A percentile compares a stretch with the other conserved stretches of the same genome.
Conservation (phyloP, 2,797 vertebrate genomes). For the Intellagama lesueurii region DNA sequence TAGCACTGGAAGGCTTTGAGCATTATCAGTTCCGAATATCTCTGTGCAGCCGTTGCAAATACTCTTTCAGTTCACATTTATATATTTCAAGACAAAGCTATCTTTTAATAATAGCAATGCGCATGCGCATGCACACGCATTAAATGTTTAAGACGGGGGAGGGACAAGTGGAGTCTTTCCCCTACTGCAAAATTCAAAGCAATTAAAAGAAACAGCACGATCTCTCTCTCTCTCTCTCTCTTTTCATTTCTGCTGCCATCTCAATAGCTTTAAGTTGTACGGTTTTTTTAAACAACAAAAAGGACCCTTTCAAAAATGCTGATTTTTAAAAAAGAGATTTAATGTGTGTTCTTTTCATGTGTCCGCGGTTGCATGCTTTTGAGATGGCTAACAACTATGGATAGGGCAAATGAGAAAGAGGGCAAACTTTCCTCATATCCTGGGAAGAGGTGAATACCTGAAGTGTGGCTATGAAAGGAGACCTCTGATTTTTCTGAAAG, state of each 20-base stretch:
- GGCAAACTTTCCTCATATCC: conserved; percentile 76
- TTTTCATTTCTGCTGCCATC: conserved; percentile 68
- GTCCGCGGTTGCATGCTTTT: conserved; percentile 79
- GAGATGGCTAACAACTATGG: conserved; percentile 76
- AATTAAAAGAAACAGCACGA: conserved; percentile 76
- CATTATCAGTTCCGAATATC: conserved; percentile 58
- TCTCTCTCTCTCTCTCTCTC: conserved; percentile 56
- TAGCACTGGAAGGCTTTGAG: conserved; percentile 53
- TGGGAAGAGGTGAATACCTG: conserved; percentile 83
- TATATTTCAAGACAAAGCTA: conserved; percentile 69
- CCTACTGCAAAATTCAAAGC: conserved; percentile 78
- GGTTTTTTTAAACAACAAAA: conserved; percentile 58
- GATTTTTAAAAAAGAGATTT: conserved; percentile 69
- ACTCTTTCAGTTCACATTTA: conserved; percentile 66
- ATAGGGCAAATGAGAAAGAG: conserved; percentile 69
- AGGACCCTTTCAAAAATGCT: conserved; percentile 77
- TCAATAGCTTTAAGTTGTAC: conserved; percentile 73
- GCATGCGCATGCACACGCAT: background rate
- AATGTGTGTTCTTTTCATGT: conserved; percentile 79
- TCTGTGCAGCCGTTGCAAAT: conserved; percentile 65
- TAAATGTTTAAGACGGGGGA: conserved; percentile 54
- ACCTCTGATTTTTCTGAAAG: conserved; percentile 78
- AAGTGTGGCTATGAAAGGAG: conserved; percentile 81
- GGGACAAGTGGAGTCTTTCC: conserved; percentile 70
- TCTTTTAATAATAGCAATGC: conserved; percentile 54